phyloP scores from a whole-genome alignment of 2,888 invertebrate species.

The Lacanobia oleracea region DNA sequence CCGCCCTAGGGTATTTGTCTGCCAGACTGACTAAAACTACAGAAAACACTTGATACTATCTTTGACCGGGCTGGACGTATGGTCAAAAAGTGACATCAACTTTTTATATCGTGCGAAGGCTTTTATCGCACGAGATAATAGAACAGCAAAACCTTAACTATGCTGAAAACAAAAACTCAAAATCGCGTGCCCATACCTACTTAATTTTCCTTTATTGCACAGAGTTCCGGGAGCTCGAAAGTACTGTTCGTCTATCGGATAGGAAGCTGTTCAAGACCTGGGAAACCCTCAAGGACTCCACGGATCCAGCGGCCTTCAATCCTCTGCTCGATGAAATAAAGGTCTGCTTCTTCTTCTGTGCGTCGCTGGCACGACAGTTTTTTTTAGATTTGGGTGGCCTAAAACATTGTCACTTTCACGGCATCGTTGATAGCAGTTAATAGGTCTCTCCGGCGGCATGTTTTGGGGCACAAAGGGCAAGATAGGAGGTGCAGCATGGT shows the following conservation, averaged over 20 bases:
- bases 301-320: slow-evolving; percentile 79
- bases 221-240: slow-evolving; percentile 86
- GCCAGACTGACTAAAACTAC: background rate
- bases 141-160: background rate
- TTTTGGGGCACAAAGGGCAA: too few relatives aligned
- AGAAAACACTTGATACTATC: background rate
- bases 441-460: too few relatives aligned
- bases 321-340: slow-evolving; percentile 82
- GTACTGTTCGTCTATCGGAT: slow-evolving; percentile 82
- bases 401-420: too few relatives aligned
- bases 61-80: background rate
- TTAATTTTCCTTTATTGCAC: slow-evolving; percentile 15
- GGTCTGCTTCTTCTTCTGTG: slow-evolving; percentile 63
- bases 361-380: too few relatives aligned
- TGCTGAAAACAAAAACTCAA: background rate
- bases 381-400: too few relatives aligned
- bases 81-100: too few relatives aligned
- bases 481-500: too few relatives aligned
- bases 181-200: too few relatives aligned
- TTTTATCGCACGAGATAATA: background rate
- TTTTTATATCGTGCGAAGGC: too few relatives aligned
- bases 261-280: slow-evolving; percentile 85
- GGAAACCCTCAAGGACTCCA: slow-evolving; percentile 82
- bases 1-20: background rate
- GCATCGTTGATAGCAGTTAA: too few relatives aligned